Evolutionary conservation across 2,113 vertebrate species (phyloP), one percentile per base, ranked within the genome.

Genomic region (Takifugu flavidus): DNA sequence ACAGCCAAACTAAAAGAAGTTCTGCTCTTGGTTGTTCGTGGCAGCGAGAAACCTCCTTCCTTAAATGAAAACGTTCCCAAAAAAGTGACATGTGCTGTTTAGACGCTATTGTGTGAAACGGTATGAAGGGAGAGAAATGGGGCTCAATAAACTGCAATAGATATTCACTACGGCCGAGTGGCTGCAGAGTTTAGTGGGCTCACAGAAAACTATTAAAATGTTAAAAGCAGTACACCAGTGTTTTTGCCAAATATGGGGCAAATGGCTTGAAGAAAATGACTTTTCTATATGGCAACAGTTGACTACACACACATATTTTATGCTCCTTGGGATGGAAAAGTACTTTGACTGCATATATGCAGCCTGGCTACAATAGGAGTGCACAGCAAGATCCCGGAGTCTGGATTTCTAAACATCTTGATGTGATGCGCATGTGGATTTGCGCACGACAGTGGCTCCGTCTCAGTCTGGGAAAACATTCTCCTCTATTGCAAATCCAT

Each of bases 161-260:
- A 34, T 77, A 53, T 52, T 59, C 49, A 55, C 28, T 66, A 61
- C 72, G 70, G 66, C 29, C 46, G 59, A 49, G 26, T 59, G 5
- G 14, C 53, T 26, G 27, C 26, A 4, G 1, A 0, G 55, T 56
- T 27, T 63, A 53, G 68, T 13, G 50, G 2, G 3, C 26, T 44
- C 45, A 39, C 4, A 66, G 49, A 45, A 50, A 74, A 43, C 50
- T 50, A 25, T 56, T 44, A 59, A 82, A 53, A 69, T 61, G 65
- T 68, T 71, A 27, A 31, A 56, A 27, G 14, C 25, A 8, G 34
- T 44, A 68, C 53, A 74, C 25, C 50, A 66, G 57, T 20, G 57
- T 59, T 61, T 69, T 51, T n/a, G 53, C 60, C 49, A 55, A 53
- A 59, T 60, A 72, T 73, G 66, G 66, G 57, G 46, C 27, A 29